Evolutionary conservation across 1,140 invertebrate genomes (phyloP).

Genomic region (Ceratitis capitata): DNA sequence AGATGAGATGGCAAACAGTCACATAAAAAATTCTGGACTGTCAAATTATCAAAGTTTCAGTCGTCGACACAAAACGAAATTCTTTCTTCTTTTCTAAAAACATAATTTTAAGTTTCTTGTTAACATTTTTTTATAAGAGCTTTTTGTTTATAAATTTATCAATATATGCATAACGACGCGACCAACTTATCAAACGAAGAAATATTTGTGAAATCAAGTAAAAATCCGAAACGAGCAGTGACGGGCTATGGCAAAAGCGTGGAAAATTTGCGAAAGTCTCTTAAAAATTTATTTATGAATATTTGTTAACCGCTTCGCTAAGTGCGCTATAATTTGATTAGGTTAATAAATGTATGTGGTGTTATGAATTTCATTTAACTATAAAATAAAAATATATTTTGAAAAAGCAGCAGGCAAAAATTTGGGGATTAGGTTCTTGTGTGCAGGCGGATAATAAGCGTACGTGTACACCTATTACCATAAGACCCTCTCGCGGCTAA

Average conservation of each 20-base stretch:
- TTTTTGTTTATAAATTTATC: background rate
- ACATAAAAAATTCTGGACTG: background rate
- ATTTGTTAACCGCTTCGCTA: constrained; percentile 4
- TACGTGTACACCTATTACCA: constrained; percentile 3
- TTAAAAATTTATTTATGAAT: constrained; percentile 16
- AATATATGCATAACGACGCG: background rate
- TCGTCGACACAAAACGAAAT: constrained; percentile 17
- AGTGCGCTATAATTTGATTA: background rate
- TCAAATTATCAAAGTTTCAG: constrained; percentile 6
- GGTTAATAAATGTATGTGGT: background rate
- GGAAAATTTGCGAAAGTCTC: constrained; percentile 26
- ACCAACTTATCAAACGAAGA: background rate
- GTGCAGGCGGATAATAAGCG: background rate
- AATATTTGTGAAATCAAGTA: background rate
- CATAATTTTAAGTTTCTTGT: constrained; percentile 26
- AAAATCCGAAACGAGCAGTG: background rate
- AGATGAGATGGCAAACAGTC: background rate
- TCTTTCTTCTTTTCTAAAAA: constrained; percentile 15
- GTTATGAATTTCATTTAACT: background rate
- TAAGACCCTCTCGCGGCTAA: background rate
- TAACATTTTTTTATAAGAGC: background rate
- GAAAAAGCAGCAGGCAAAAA: background rate
- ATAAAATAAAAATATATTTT: too few species aligned
- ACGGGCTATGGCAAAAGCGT: background rate
- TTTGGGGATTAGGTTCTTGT: background rate